Percentiles rank a stretch among this genome's conserved stretches.
Evolutionary conservation across 2,888 invertebrate species (phyloP).

Genomic region (Agrochola lota): DNA sequence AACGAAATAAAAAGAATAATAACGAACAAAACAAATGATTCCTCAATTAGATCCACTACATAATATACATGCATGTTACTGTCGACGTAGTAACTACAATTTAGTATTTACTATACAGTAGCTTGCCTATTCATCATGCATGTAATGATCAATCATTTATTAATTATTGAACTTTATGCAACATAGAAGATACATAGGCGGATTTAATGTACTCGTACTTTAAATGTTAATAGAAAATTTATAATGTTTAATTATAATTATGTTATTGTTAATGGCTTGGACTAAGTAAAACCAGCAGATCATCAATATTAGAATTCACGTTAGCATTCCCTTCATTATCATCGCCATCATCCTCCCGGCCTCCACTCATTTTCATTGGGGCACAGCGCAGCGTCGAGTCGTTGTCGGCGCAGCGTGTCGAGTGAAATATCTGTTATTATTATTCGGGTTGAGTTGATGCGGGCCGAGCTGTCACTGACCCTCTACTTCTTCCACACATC

Average conservation of each 20-base stretch:
- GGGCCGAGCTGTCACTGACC: no score
- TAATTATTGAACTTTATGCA: not conserved
- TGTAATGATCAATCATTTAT: conserved; percentile 6
- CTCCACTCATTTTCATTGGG: no score
- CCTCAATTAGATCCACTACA: not conserved
- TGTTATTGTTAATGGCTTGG: not conserved
- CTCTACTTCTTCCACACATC: no score
- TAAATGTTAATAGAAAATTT: conserved; percentile 6
- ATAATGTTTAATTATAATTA: not conserved
- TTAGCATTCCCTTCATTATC: not conserved
- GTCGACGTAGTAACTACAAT: not conserved
- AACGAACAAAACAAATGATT: conserved; percentile 2
- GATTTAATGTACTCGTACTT: not conserved
- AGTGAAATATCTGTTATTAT: no score
- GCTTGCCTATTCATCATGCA: conserved; percentile 13
- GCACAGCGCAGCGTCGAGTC: no score
- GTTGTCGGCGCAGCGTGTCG: no score
- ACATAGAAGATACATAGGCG: not conserved
- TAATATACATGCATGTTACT: not conserved
- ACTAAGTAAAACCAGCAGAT: conserved; percentile 6
- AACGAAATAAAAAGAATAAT: not conserved
- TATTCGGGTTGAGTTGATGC: no score
- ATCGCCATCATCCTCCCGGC: not conserved
- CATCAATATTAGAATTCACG: not conserved
- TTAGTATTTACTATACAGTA: not conserved